Evolutionary conservation across 2,113 vertebrate species (phyloP), one percentile per base, ranked within the genome.

Genomic region (Centrocercus urophasianus): DNA sequence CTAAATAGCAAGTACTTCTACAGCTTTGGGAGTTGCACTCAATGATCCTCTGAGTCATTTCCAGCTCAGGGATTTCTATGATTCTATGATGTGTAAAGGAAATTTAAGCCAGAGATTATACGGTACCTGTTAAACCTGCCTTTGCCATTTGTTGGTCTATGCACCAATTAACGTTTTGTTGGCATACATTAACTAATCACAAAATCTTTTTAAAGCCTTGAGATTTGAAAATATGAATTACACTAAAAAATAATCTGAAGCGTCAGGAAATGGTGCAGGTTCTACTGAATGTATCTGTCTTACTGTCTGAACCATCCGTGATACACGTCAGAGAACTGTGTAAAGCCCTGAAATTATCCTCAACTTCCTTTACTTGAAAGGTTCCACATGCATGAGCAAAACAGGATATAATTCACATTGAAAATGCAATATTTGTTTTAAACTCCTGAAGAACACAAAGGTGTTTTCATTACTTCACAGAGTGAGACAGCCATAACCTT

Each of bases 341-440:
- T 42, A 63, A 89, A 85, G n/a, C 19, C 74, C 36, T 70, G 59
- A 76, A 73, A 66, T 63, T 65, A 43, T 69, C 63, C 90, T 85
- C 6, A 10, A 18, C 45, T 70, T 67, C 27, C 54, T 50, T 69
- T 25, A 56, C 11, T 47, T 32, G 8, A 77, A 71, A 59, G 34
- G 30, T 85, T 25, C 28, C 36, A 34, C 18, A 5, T n/a, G 20
- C 36, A 40, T 52, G 30, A 63, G 21, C 12, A 59, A 54, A 94
- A 47, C 36, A 66, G 43, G 36, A 21, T 7, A 61, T 22, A 76
- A 86, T 42, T 79, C 63, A 67, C 38, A 70, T 19, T 54, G 59
- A 59, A 86, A 82, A 32, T 10, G 7, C 59, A 78, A 59, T n/a
- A 25, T 27, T 36, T 50, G 32, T 38, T 79, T 81, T 17, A 25